A percentile compares a stretch with the other conserved stretches of the same genome.
Evolutionary conservation across 2,113 vertebrate species (phyloP).

Genomic region (Empidonax alnorum): DNA sequence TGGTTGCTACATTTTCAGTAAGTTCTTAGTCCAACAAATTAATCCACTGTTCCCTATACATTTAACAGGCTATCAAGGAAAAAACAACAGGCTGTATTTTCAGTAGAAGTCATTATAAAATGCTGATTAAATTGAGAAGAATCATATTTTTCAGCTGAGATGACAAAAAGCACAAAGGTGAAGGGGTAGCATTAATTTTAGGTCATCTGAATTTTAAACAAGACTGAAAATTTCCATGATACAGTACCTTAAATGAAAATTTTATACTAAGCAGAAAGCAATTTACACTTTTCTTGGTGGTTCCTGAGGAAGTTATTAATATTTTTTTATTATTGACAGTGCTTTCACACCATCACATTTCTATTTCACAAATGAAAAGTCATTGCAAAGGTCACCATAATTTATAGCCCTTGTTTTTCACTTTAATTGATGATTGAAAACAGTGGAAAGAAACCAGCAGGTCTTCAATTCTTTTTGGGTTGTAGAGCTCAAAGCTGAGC

Average conservation of each 20-base stretch:
- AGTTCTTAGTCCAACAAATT: background rate
- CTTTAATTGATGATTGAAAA: constrained; percentile 46
- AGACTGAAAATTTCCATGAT: constrained; percentile 27
- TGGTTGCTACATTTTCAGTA: background rate
- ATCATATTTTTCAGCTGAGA: background rate
- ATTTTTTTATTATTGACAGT: constrained; percentile 41
- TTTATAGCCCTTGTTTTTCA: constrained; percentile 46
- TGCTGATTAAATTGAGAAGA: background rate
- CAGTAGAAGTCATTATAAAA: background rate
- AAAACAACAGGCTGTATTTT: background rate
- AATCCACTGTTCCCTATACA: background rate
- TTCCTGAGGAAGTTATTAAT: constrained; percentile 16
- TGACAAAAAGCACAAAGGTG: background rate
- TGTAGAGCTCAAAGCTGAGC: background rate
- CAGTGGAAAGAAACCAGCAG: background rate
- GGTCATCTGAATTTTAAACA: constrained; percentile 35
- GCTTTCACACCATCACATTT: constrained; percentile 16
- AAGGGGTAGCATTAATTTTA: constrained; percentile 25
- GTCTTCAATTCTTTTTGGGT: background rate
- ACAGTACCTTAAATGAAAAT: constrained; percentile 4
- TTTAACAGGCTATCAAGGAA: background rate
- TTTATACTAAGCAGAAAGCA: constrained; percentile 53
- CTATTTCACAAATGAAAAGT: constrained; percentile 33
- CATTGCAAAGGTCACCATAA: constrained; percentile 38
- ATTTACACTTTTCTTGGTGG: constrained; percentile 47